phyloP scores from a whole-genome alignment of 2,888 invertebrate genomes.

The Xestobium rufovillosum region DNA sequence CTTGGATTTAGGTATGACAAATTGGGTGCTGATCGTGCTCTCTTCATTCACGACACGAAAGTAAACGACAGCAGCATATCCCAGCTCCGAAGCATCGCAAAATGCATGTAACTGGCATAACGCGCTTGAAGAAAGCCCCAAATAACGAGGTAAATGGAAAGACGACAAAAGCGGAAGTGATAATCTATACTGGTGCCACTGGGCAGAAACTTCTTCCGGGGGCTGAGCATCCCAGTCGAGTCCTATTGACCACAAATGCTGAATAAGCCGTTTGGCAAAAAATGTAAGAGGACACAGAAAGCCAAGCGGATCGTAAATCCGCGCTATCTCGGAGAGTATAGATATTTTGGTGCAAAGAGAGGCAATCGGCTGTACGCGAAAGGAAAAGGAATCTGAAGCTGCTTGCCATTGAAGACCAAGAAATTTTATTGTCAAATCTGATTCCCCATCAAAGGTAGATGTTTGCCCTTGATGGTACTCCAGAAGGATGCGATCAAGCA shows the following conservation, averaged over 20 bases:
- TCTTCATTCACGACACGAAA: too few relatives aligned
- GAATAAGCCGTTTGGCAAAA: slow-evolving; percentile 24
- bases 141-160: slow-evolving; percentile 14
- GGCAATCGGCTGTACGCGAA: not conserved
- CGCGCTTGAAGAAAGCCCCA: too few relatives aligned
- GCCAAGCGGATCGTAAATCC: slow-evolving; percentile 24
- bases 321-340: slow-evolving; percentile 22
- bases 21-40: too few relatives aligned
- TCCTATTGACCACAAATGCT: slow-evolving; percentile 17
- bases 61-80: too few relatives aligned
- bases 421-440: too few relatives aligned
- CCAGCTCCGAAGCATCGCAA: too few relatives aligned
- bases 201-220: slow-evolving; percentile 7
- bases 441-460: slow-evolving; percentile 8
- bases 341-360: slow-evolving; percentile 23
- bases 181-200: slow-evolving; percentile 13
- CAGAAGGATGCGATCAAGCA: too few relatives aligned
- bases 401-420: slow-evolving; percentile 18
- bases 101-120: too few relatives aligned
- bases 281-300: slow-evolving; percentile 21
- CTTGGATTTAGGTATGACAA: too few relatives aligned
- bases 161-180: slow-evolving; percentile 7
- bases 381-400: slow-evolving; percentile 10
- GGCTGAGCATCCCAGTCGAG: slow-evolving; percentile 18
- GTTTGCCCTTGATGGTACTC: slow-evolving; percentile 4